Conservation (phyloP, 2,113 vertebrate genomes). For the Paratilapia polleni region DNA sequence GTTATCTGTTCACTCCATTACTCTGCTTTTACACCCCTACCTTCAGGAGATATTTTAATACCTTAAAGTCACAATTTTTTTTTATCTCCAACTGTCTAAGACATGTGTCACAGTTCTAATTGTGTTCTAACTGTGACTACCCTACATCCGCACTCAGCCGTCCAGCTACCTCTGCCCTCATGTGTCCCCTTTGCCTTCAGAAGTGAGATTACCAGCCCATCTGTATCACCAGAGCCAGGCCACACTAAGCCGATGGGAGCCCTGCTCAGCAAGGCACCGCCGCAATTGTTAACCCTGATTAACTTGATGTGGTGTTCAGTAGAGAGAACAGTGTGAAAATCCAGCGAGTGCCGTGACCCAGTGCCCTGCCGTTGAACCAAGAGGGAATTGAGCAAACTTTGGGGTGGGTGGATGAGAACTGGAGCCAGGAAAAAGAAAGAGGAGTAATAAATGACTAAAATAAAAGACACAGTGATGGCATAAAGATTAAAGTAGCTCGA, state of each 20-base stretch:
- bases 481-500: constrained; percentile 9
- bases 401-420: constrained; percentile 48
- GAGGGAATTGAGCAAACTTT: constrained; percentile 55
- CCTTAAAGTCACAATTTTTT: neutral
- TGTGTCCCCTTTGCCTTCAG: constrained; percentile 27
- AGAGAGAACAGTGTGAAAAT: constrained; percentile 81
- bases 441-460: constrained; percentile 5
- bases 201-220: constrained; percentile 76
- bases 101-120: constrained; percentile 6
- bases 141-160: neutral
- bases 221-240: constrained; percentile 70
- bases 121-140: neutral
- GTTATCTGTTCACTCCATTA: neutral
- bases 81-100: neutral
- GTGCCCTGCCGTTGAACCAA: constrained; percentile 78
- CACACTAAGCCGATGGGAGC: constrained; percentile 74
- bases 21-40: neutral
- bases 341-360: constrained; percentile 74
- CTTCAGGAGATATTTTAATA: neutral
- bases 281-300: constrained; percentile 83
- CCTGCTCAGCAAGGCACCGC: constrained; percentile 71
- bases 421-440: constrained; percentile 9
- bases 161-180: constrained; percentile 18
- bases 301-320: constrained; percentile 79
- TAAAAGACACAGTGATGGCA: neutral